Conservation (phyloP, 2,113 vertebrate genomes). For the Hiodon tergisus region DNA sequence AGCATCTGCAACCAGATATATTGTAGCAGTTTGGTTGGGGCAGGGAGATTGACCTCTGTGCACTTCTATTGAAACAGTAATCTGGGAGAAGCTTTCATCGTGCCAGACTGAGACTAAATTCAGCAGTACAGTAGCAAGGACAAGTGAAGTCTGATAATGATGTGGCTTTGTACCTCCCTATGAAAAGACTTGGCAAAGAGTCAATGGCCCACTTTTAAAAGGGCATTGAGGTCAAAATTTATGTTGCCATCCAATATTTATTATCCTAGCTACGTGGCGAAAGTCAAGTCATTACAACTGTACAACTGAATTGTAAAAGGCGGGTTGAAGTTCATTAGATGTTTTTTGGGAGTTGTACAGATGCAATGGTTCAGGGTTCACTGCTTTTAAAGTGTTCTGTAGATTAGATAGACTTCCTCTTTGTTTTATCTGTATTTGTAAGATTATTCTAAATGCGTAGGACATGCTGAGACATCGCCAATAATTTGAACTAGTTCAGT, state of each 20-base stretch:
- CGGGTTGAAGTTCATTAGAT: neutral
- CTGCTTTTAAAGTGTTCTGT: slow-evolving; percentile 9
- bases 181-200: slow-evolving; percentile 13
- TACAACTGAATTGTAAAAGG: neutral
- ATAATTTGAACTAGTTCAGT: too few species aligned
- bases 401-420: slow-evolving; percentile 30
- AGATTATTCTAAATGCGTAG: slow-evolving; percentile 16
- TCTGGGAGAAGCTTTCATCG: neutral
- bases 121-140: slow-evolving; percentile 5
- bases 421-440: slow-evolving; percentile 5
- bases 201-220: slow-evolving; percentile 20
- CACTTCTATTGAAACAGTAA: neutral
- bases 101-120: neutral
- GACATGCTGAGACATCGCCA: neutral
- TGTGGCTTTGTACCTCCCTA: slow-evolving; percentile 2
- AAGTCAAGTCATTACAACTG: neutral
- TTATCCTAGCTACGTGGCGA: neutral
- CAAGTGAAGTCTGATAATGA: slow-evolving; percentile 21
- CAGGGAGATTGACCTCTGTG: neutral
- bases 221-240: slow-evolving; percentile 21
- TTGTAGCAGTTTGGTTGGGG: neutral
- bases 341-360: neutral
- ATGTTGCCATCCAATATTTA: neutral
- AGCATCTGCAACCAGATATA: neutral
- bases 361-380: slow-evolving; percentile 30